phyloP scores from a whole-genome alignment of 2,888 invertebrate genomes.

The Drosophila nigricruria region DNA sequence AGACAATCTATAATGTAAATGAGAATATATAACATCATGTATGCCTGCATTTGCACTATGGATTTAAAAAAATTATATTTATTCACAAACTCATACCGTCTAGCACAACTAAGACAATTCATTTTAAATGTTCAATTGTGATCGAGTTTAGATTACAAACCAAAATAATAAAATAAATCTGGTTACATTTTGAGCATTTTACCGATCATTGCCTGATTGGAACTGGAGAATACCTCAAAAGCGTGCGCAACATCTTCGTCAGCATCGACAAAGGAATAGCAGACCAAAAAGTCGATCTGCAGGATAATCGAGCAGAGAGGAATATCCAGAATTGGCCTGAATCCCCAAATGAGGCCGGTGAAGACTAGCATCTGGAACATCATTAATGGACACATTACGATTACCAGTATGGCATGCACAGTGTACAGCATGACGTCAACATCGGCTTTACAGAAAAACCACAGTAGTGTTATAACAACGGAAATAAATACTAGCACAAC shows the following conservation, averaged over 20 bases:
- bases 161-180: too few relatives aligned
- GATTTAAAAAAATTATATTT: not conserved
- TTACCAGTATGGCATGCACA: slow-evolving; percentile 26
- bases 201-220: not conserved
- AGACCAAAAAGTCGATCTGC: slow-evolving; percentile 52
- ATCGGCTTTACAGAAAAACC: rapidly evolving
- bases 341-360: slow-evolving; percentile 33
- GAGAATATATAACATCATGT: too few relatives aligned
- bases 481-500: rapidly evolving
- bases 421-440: not conserved
- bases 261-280: slow-evolving; percentile 24
- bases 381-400: slow-evolving; percentile 39
- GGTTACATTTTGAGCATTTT: not conserved
- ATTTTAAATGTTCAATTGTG: not conserved
- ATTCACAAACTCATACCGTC: not conserved
- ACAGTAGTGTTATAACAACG: not conserved
- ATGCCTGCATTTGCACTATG: not conserved
- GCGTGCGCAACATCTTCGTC: slow-evolving; percentile 3
- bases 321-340: slow-evolving; percentile 36
- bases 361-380: slow-evolving; percentile 59
- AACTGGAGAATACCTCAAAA: not conserved
- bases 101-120: not conserved
- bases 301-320: slow-evolving; percentile 56
- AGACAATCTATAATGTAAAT: too few relatives aligned
- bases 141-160: not conserved